Evolutionary conservation across 1,140 invertebrate species (phyloP), one percentile per base, ranked within the genome.

Genomic region (Atta cephalotes): DNA sequence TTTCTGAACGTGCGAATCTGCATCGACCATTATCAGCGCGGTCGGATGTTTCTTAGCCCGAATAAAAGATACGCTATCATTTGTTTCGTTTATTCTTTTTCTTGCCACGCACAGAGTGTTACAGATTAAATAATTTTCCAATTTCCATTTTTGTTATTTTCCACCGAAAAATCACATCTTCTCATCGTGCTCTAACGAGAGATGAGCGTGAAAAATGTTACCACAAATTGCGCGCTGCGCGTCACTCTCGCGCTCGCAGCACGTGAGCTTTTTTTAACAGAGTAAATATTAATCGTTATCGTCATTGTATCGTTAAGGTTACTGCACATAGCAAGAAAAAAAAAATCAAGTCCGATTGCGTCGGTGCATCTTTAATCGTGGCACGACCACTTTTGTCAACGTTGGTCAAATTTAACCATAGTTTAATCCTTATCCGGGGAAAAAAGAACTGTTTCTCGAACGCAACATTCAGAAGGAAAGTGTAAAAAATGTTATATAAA

Each of bases 241-340:
- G 56, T 72, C 78, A 16, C 49, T 14, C 53, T 76, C 49, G 31
- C 62, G 84, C 76, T 86, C 77, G 63, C 79, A 77, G 71, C 78
- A 63, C 56, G 71, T 80, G 74, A 76, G 68, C 86, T 80, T 89
- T 87, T 77, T 89, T 70, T 84, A 86, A 84, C 76, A 78, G 71
- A 89, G 87, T 88, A 87, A 84, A 88, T 91, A 91, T 89, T 89
- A 78, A 91, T 87, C 71, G 80, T 74, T 78, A 78, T 87, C 56
- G 72, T 90, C 79, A 88, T 78, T 76, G 88, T 86, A 88, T 91
- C 86, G 86, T 82, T 87, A 87, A 90, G 66, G 31, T 85, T 82
- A 88, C 60, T 88, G 81, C 86, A 88, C 86, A 84, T 86, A 81
- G 60, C 74, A 68, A 76, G 68, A 16, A 6, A 35, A 58, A 58